These are phyloP conservation scores for Burhinus bistriatus DNA, from an alignment of 2,113 vertebrate species.

Conservation along the genomic window DNA sequence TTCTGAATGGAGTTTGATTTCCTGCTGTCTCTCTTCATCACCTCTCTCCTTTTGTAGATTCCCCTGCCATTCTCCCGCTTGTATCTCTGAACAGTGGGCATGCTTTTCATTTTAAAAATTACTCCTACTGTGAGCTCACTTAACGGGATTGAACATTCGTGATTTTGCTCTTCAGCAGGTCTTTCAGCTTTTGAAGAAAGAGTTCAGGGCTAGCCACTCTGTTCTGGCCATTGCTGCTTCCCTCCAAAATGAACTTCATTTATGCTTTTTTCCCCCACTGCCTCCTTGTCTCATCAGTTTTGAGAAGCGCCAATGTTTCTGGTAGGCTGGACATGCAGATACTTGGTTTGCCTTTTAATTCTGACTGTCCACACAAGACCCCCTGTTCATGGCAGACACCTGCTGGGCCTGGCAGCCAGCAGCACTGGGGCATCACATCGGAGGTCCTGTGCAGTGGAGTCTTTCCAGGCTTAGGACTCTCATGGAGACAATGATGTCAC, in stretches of 20 bases:
- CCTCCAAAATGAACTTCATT: constrained; percentile 4
- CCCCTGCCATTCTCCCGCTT: background rate
- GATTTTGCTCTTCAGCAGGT: constrained; percentile 49
- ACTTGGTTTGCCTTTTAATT: constrained; percentile 5
- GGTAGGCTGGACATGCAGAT: background rate
- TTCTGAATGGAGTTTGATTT: constrained; percentile 46
- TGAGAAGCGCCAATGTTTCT: background rate
- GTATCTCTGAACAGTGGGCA: constrained; percentile 14
- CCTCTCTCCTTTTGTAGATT: background rate
- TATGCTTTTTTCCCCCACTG: background rate
- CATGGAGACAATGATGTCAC: background rate
- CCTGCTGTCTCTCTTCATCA: constrained; percentile 39
- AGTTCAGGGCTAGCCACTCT: background rate
- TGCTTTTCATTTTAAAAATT: constrained; percentile 40
- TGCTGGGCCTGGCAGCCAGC: background rate
- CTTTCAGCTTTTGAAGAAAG: constrained; percentile 11
- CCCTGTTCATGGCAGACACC: background rate
- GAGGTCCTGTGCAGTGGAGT: background rate
- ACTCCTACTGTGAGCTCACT: constrained; percentile 55
- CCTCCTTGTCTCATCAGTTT: background rate
- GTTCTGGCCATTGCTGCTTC: constrained; percentile 13
- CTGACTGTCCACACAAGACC: background rate
- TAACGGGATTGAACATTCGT: background rate
- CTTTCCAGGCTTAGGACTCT: background rate
- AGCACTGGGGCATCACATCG: background rate